Percentiles rank a stretch among this genome's conserved stretches.
These are phyloP conservation scores for Cyprinodon brontotheroides DNA, from an alignment of 2,113 vertebrate species.

Conservation along the genomic window DNA sequence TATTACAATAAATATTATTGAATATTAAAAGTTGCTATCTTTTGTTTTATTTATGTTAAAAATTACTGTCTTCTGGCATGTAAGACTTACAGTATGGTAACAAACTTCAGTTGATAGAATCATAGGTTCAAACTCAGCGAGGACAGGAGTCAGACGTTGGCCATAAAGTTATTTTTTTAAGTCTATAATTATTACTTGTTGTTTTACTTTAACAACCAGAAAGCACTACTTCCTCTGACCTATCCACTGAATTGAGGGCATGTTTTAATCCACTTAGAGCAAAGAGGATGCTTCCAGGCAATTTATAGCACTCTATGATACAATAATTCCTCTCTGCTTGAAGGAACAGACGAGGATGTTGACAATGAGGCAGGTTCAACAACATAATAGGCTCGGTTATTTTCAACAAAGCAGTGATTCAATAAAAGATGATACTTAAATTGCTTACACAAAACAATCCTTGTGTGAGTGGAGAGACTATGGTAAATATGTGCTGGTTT, in stretches of 20 bases:
- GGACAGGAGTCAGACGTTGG: neutral
- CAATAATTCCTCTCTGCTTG: slow-evolving; percentile 34
- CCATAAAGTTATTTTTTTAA: neutral
- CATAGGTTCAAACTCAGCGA: neutral
- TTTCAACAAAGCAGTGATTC: slow-evolving; percentile 67
- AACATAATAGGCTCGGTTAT: slow-evolving; percentile 42
- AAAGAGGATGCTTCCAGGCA: slow-evolving; percentile 15
- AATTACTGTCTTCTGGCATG: neutral
- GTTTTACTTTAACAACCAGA: slow-evolving; percentile 1
- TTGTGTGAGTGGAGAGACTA: slow-evolving; percentile 60
- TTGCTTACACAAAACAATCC: slow-evolving; percentile 46
- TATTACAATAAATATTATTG: neutral
- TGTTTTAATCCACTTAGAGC: slow-evolving; percentile 8
- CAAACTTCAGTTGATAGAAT: neutral
- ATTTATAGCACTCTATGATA: slow-evolving; percentile 34
- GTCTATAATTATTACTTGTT: neutral
- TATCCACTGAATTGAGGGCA: slow-evolving; percentile 16
- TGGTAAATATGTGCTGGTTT: slow-evolving; percentile 24
- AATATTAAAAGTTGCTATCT: neutral
- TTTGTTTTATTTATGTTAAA: neutral
- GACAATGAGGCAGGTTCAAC: slow-evolving; percentile 29
- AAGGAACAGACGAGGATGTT: slow-evolving; percentile 36
- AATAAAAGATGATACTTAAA: slow-evolving; percentile 51
- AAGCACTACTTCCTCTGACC: neutral
- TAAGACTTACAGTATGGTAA: neutral